Conservation (phyloP, 92 coral and sea anemone genomes). For the Heliopora coerulea region DNA sequence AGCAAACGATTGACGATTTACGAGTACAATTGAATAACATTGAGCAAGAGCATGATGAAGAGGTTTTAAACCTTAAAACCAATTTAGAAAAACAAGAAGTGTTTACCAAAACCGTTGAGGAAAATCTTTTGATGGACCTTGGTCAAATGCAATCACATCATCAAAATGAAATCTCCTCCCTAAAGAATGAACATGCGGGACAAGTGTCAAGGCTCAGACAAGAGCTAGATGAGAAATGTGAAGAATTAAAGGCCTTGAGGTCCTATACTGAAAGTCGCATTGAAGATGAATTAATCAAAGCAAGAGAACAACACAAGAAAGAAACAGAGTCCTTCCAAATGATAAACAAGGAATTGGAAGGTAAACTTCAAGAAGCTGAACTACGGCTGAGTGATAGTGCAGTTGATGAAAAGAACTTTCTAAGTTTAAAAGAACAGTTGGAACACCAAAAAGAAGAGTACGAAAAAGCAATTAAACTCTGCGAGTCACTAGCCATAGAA, state of each 20-base stretch:
- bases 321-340: conserved; percentile 62
- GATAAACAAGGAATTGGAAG: conserved; percentile 49
- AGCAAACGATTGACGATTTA: conserved; percentile 23
- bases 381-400: conserved; percentile 58
- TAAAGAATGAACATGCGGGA: conserved; percentile 49
- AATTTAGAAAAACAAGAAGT: conserved; percentile 26
- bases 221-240: conserved; percentile 5
- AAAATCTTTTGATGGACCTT: conserved; percentile 12
- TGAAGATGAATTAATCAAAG: conserved; percentile 55
- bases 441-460: conserved; percentile 53
- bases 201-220: conserved; percentile 65
- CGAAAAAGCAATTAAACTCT: conserved; percentile 19
- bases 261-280: conserved; percentile 49
- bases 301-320: conserved; percentile 58
- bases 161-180: conserved; percentile 31
- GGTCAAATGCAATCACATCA: conserved; percentile 33
- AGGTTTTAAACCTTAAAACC: conserved; percentile 8
- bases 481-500: conserved; percentile 49
- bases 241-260: conserved; percentile 40
- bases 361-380: conserved; percentile 65
- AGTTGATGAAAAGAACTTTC: conserved; percentile 37
- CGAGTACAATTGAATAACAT: conserved; percentile 16
- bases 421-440: conserved; percentile 22
- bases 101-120: conserved; percentile 19
- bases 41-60: conserved; percentile 28